These are phyloP conservation scores for Silurus asotus DNA, from an alignment of 2,113 vertebrate genomes.

Conservation along the genomic window DNA sequence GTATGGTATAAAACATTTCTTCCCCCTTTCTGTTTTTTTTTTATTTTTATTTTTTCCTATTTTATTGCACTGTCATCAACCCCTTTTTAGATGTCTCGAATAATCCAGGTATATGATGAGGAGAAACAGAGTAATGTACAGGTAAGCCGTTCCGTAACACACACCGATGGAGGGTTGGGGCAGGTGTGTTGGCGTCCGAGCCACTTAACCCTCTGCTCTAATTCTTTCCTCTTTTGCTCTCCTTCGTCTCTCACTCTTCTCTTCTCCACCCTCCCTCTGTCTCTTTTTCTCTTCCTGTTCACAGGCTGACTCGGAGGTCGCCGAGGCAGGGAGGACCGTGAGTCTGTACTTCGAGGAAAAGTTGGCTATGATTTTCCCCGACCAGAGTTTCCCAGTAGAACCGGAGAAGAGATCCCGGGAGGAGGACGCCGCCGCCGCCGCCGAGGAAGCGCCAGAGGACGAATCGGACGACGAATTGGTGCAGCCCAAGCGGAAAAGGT, in stretches of 20 bases:
- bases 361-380: conserved; percentile 89
- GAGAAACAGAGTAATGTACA: conserved; percentile 99
- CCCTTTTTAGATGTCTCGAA: conserved; percentile 99
- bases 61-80: conserved; percentile 94
- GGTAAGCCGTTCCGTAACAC: conserved; percentile 90
- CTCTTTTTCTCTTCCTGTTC: conserved; percentile 48
- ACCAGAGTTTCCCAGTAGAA: conserved; percentile 87
- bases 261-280: conserved; percentile 39
- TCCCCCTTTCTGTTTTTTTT: conserved; percentile 65
- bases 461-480: conserved; percentile 90
- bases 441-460: conserved; percentile 84
- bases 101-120: conserved; percentile 99
- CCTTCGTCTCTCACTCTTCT: conserved; percentile 37
- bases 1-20: conserved; percentile 74
- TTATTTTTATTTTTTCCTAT: conserved; percentile 71
- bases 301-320: conserved; percentile 97
- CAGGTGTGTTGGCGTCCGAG: conserved; percentile 68
- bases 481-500: conserved; percentile 93
- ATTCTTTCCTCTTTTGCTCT: conserved; percentile 58
- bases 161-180: conserved; percentile 84
- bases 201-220: conserved; percentile 68
- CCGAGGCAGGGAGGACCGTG: conserved; percentile 92
- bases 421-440: conserved; percentile 68
- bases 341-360: conserved; percentile 94
- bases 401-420: conserved; percentile 79